Conservation (phyloP, 2,888 invertebrate genomes). For the Cyaniris semiargus region DNA sequence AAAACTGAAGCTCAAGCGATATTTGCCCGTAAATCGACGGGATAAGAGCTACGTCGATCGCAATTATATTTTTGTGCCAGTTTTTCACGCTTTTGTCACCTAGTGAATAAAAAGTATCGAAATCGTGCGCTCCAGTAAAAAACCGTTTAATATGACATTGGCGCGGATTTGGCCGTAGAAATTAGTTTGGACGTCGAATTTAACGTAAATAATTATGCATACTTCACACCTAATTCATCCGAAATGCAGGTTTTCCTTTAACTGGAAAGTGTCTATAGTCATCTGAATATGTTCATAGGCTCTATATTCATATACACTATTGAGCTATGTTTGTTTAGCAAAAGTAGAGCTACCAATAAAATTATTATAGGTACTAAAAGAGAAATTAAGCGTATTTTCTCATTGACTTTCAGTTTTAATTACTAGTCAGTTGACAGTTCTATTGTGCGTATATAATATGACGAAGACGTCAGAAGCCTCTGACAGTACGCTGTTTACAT, state of each 20-base stretch:
- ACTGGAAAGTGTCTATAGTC: neutral
- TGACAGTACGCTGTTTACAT: neutral
- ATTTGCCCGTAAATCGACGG: conserved; percentile 47
- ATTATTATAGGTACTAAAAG: too few species aligned
- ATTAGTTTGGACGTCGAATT: conserved; percentile 60
- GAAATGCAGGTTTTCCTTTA: neutral
- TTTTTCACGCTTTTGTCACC: conserved; percentile 73
- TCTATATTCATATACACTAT: neutral
- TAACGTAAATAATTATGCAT: conserved; percentile 42
- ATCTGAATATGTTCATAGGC: neutral
- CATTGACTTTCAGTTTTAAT: neutral
- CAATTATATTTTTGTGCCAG: conserved; percentile 44
- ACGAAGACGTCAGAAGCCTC: neutral
- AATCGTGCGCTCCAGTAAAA: conserved; percentile 69
- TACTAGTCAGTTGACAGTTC: too few species aligned
- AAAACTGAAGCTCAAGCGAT: conserved; percentile 42
- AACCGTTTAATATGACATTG: conserved; percentile 76
- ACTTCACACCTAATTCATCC: conserved; percentile 16
- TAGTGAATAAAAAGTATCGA: conserved; percentile 68
- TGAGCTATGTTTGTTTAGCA: too few species aligned
- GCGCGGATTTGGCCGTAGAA: conserved; percentile 67
- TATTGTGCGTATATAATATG: too few species aligned
- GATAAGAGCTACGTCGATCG: conserved; percentile 46
- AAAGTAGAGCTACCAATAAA: too few species aligned
- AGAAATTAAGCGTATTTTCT: neutral